These are phyloP conservation scores for Aphaenogaster rudis DNA, from an alignment of 1,140 invertebrate genomes.

Conservation along the genomic window DNA sequence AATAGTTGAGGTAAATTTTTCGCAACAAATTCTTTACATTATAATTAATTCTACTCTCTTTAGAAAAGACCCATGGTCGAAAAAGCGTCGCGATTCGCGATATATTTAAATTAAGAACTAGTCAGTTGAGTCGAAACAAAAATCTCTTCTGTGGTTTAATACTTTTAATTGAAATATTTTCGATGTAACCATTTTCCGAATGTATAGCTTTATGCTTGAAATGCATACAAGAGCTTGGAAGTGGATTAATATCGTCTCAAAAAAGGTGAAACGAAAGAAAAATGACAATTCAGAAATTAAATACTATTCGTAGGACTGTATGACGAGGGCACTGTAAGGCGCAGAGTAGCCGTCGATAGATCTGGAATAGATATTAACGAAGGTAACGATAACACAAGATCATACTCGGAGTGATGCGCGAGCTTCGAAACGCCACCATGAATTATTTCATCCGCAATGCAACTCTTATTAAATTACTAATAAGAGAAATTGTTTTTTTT, in stretches of 20 bases:
- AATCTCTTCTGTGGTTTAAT: not conserved
- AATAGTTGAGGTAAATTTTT: no score
- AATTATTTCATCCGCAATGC: not conserved
- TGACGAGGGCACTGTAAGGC: slow-evolving; percentile 83
- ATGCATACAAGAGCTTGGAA: slow-evolving; percentile 39
- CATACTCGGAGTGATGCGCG: slow-evolving; percentile 69
- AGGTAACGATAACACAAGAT: slow-evolving; percentile 78
- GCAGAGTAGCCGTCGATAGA: slow-evolving; percentile 84
- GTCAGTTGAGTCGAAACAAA: no score
- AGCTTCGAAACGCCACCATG: slow-evolving; percentile 59
- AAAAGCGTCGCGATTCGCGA: no score
- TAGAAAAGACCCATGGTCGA: no score
- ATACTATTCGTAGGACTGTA: slow-evolving; percentile 83
- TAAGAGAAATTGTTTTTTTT: not conserved
- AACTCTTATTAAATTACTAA: slow-evolving; percentile 38
- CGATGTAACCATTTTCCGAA: slow-evolving; percentile 46
- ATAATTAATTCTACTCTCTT: no score
- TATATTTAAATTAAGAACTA: no score
- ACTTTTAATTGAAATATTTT: slow-evolving; percentile 11
- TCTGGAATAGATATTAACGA: slow-evolving; percentile 84
- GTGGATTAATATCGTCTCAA: slow-evolving; percentile 62
- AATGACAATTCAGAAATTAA: slow-evolving; percentile 76
- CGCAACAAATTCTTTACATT: no score
- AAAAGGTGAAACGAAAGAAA: slow-evolving; percentile 75
- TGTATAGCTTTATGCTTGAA: slow-evolving; percentile 41